Evolutionary conservation across 2,888 invertebrate species (phyloP), one percentile per base, ranked within the genome.

Genomic region (Epinotia demarniana): DNA sequence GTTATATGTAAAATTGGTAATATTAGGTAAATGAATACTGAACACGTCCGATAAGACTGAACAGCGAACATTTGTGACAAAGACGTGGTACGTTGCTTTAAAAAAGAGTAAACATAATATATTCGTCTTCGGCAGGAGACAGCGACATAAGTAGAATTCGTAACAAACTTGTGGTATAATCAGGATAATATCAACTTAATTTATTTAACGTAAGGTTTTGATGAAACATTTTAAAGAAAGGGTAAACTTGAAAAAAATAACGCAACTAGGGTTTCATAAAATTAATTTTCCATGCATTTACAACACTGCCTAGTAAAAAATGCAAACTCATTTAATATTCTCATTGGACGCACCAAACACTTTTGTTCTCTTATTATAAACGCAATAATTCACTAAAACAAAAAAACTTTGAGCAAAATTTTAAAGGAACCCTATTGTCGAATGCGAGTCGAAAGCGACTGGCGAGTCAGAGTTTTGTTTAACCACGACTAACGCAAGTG

Each of bases 341-440:
- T 69, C 70, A 73, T 76, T 70, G 73, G 73, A 61, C 67, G 58
- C 81, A 80, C 80, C 85, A 84, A 81, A 81, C 81, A 82, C 81
- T 82, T 83, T 84, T 85, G 84, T 84, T 79, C 77, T 72, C 82
- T 87, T 84, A 85, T 85, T 85, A 86, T 80, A 73, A 79, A 77
- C 78, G 82, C 81, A 83, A 88, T 87, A 87, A 86, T 86, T 88
- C 85, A 86, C 85, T 82, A 82, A 81, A 78, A 82, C 83, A 83
- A 82, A 83, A 82, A 87, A 87, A 87, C 79, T 87, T 87, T 84
- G 78, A 81, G 82, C 83, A 82, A 81, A 86, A 85, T 82, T 81
- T 80, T 80, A 81, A 81, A 81, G 77, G 80, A 79, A 75, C 75
- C 74, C 73, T 79, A 78, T 78, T 68, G 23, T 1, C 23, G 78